phyloP scores from a whole-genome alignment of 2,113 vertebrate genomes.

The Sceloporus undulatus region DNA sequence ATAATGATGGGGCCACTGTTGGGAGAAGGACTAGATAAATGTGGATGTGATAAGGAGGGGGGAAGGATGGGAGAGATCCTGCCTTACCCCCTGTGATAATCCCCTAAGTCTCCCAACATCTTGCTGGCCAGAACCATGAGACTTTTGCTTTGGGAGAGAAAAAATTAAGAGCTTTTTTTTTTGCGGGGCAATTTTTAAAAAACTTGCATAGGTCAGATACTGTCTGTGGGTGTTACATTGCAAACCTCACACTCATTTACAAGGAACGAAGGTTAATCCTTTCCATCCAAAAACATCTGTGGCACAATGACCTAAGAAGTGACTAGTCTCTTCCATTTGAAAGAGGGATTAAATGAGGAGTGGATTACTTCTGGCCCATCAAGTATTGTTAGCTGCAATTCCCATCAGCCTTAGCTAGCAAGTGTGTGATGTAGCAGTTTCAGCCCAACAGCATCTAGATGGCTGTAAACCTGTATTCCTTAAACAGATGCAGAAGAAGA shows the following conservation, averaged over 20 bases:
- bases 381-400: neutral
- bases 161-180: neutral
- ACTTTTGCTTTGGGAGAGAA: neutral
- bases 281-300: neutral
- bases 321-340: neutral
- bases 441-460: neutral
- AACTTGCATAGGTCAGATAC: neutral
- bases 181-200: neutral
- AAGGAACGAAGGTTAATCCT: slow-evolving; percentile 1
- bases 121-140: too few species aligned
- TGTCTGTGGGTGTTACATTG: neutral
- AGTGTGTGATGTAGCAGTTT: neutral
- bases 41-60: too few species aligned
- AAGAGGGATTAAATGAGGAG: neutral
- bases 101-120: neutral
- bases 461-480: neutral
- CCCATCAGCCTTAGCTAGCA: neutral
- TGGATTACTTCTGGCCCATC: neutral
- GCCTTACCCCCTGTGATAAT: neutral
- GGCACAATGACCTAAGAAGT: neutral
- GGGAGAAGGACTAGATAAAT: too few species aligned
- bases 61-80: too few species aligned
- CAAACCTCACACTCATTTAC: too few species aligned
- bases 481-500: slow-evolving; percentile 3
- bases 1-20: too few species aligned